Evolutionary conservation across 2,113 vertebrate species (phyloP), one percentile per base, ranked within the genome.

Genomic region (Sander lucioperca): DNA sequence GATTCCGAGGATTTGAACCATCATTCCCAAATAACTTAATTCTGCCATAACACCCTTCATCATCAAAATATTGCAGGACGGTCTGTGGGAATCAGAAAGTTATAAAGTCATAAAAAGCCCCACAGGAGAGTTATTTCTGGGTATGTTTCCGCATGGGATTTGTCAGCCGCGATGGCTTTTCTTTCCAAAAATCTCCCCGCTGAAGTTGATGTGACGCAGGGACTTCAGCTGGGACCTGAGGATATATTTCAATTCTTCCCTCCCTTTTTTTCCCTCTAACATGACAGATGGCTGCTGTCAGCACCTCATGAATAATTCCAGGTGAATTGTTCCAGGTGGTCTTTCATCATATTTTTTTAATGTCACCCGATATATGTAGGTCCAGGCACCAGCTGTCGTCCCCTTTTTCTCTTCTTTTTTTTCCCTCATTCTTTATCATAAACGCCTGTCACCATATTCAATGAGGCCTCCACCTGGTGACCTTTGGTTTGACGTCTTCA

Each of bases 281-380:
- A 47, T 21, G 25, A 59, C 62, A 70, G 50, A 77, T 47, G 3
- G 3, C 67, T 21, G 77, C 74, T 74, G 19, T 87, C 63, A 65
- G 77, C 77, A 7, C 61, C 62, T 73, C 69, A 66, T 69, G 25
- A 79, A 74, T 27, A 79, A 67, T 62, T 36, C n/a, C 58, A 5
- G 43, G 43, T 57, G 59, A 51, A 51, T 48, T 57, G 53, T 39
- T 45, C 43, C 77, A 71, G 74, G 15, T 68, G 16, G 30, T 65
- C 85, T 80, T 83, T 88, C 57, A 79, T 86, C 30, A 13, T 81
- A 64, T 82, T 82, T 69, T 39, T 86, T 69, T 77, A 50, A 70
- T 19, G 80, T 58, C 76, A 86, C 80, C 80, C 57, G 77, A 88
- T 87, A 66, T 62, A 74, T 58, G 57, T n/a, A 50, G 23, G 53